Percentiles rank a stretch among this genome's conserved stretches.
Evolutionary conservation across 2,888 invertebrate species (phyloP).

Genomic region (Tolmerus cingulatus): DNA sequence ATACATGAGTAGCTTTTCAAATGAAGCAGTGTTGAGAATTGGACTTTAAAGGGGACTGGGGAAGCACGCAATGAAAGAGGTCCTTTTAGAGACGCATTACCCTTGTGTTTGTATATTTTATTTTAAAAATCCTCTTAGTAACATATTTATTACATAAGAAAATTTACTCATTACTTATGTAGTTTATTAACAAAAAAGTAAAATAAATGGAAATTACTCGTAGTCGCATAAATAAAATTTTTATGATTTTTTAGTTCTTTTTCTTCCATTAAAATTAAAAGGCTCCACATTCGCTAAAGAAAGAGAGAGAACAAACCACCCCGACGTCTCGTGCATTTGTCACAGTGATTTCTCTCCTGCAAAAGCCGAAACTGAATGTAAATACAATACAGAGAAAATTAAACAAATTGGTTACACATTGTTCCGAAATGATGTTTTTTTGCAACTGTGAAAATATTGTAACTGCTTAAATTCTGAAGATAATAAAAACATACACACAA

Average conservation of each 20-base stretch:
- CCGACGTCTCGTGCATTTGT: neutral
- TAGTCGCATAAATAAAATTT: slow-evolving; percentile 20
- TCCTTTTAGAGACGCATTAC: neutral
- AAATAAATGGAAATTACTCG: slow-evolving; percentile 26
- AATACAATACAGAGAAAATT: neutral
- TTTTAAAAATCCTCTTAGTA: slow-evolving; percentile 46
- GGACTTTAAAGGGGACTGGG: neutral
- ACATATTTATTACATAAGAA: slow-evolving; percentile 47
- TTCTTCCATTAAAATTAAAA: slow-evolving; percentile 18
- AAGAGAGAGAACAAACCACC: neutral
- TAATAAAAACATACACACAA: neutral
- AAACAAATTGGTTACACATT: neutral
- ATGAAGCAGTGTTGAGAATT: too few relatives aligned
- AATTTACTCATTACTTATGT: slow-evolving; percentile 42
- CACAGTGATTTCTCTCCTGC: slow-evolving; percentile 1
- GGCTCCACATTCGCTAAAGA: slow-evolving; percentile 20
- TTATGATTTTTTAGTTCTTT: slow-evolving; percentile 2
- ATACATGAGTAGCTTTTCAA: too few relatives aligned
- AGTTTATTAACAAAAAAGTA: slow-evolving; percentile 39
- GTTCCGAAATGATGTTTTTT: neutral
- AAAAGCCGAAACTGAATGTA: neutral
- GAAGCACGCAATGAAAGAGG: neutral
- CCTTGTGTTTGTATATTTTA: slow-evolving; percentile 42
- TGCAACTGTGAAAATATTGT: neutral
- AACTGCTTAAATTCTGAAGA: neutral